Evolutionary conservation across 2,113 vertebrate species (phyloP).

Genomic region (Speoplatyrhinus poulsoni): DNA sequence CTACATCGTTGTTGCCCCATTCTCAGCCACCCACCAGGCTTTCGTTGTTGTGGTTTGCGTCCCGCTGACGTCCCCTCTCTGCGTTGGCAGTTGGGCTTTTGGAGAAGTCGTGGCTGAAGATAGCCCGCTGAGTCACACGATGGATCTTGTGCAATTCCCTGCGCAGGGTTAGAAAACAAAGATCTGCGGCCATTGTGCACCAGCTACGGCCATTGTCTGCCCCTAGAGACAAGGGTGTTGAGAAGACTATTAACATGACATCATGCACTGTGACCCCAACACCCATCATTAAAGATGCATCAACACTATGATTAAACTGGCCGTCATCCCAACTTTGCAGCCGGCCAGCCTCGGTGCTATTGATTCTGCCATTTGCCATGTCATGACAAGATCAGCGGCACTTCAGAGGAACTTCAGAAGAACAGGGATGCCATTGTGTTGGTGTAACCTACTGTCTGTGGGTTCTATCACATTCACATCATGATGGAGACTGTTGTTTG

Average conservation of each 20-base stretch:
- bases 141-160: conserved; percentile 57
- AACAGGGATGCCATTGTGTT: conserved; percentile 4
- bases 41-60: conserved; percentile 50
- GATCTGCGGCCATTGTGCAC: conserved; percentile 10
- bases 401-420: conserved; percentile 4
- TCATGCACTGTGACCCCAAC: conserved; percentile 32
- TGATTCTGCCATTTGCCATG: conserved; percentile 15
- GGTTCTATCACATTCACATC: conserved; percentile 22
- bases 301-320: conserved; percentile 50
- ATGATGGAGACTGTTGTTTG: conserved; percentile 20
- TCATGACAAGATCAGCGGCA: conserved; percentile 6
- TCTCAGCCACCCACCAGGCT: conserved; percentile 50
- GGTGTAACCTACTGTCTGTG: conserved; percentile 21
- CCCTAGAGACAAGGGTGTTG: conserved; percentile 26
- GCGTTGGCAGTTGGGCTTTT: conserved; percentile 65
- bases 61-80: conserved; percentile 27
- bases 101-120: conserved; percentile 75
- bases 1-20: conserved; percentile 62
- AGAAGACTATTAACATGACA: conserved; percentile 33
- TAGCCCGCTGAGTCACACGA: conserved; percentile 60
- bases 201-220: conserved; percentile 18
- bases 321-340: conserved; percentile 8
- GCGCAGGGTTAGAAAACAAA: conserved; percentile 58
- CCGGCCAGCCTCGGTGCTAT: conserved; percentile 4
- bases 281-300: conserved; percentile 41